Percentiles rank a stretch among this genome's conserved stretches.
Evolutionary conservation across 2,113 vertebrate genomes (phyloP).

Genomic region (Oophaga pumilio): DNA sequence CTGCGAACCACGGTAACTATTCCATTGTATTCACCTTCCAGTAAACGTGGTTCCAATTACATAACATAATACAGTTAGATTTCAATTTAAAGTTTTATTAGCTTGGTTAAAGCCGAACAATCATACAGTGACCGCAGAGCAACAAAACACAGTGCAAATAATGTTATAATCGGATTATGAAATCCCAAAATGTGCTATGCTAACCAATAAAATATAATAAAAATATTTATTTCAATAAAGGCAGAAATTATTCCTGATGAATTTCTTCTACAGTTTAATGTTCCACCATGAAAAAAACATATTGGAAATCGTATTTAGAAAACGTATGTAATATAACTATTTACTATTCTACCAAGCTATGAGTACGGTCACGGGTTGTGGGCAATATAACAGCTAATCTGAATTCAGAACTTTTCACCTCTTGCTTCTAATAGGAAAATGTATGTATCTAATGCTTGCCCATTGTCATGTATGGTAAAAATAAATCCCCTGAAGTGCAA

Average conservation of each 20-base stretch:
- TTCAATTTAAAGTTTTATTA: constrained; percentile 44
- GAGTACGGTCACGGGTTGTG: background rate
- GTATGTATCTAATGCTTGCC: background rate
- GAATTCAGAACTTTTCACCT: constrained; percentile 39
- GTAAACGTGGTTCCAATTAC: constrained; percentile 38
- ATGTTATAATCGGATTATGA: constrained; percentile 30
- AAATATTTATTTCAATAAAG: constrained; percentile 53
- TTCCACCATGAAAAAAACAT: constrained; percentile 34
- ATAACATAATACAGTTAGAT: constrained; percentile 32
- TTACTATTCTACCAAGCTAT: constrained; percentile 16
- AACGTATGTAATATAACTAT: constrained; percentile 20
- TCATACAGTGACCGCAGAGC: constrained; percentile 13
- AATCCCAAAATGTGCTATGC: constrained; percentile 21
- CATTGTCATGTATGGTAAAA: background rate
- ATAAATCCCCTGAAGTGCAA: background rate
- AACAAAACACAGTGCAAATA: constrained; percentile 23
- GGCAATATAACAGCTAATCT: constrained; percentile 19
- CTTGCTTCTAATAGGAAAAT: constrained; percentile 11
- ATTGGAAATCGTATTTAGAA: constrained; percentile 38
- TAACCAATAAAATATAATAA: constrained; percentile 44
- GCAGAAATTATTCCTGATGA: constrained; percentile 17
- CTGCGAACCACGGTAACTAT: background rate
- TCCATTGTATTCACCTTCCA: background rate
- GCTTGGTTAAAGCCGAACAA: constrained; percentile 20
- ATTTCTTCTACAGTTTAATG: constrained; percentile 10